Evolutionary conservation across 2,113 vertebrate genomes (phyloP).

Genomic region (Xyrauchen texanus): DNA sequence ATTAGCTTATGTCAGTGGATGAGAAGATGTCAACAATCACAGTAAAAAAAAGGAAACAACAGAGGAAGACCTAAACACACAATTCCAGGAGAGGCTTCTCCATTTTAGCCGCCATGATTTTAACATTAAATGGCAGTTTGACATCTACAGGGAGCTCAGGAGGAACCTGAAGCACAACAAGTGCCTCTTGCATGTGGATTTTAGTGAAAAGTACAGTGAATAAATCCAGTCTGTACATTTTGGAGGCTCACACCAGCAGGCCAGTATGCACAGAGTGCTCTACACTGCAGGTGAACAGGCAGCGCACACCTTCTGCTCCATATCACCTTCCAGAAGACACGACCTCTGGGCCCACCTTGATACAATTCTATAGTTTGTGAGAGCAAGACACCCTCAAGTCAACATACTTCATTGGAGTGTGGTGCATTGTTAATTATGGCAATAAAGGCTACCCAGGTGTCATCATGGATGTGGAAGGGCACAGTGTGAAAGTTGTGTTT

Average conservation of each 20-base stretch:
- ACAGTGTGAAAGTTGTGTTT: no score
- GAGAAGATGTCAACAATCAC: conserved; percentile 23
- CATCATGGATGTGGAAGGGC: no score
- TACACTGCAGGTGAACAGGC: conserved; percentile 35
- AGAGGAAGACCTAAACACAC: no score
- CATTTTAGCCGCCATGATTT: no score
- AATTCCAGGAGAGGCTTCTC: no score
- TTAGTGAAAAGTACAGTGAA: not conserved
- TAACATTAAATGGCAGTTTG: not conserved
- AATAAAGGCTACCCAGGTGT: no score
- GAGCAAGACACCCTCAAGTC: conserved; percentile 11
- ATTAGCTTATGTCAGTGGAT: not conserved
- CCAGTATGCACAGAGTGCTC: conserved; percentile 46
- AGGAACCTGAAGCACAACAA: not conserved
- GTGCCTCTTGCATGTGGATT: not conserved
- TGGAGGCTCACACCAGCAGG: conserved; percentile 48
- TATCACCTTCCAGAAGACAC: not conserved
- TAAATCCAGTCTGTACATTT: conserved; percentile 48
- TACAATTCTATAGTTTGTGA: conserved; percentile 35
- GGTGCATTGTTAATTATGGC: no score
- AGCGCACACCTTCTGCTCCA: conserved; percentile 43
- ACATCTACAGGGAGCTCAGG: not conserved
- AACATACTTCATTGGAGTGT: no score
- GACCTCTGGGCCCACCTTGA: conserved; percentile 54
- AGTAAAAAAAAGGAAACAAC: conserved; percentile 16